Evolutionary conservation across 2,113 vertebrate species (phyloP).

Genomic region (Daubentonia madagascariensis): DNA sequence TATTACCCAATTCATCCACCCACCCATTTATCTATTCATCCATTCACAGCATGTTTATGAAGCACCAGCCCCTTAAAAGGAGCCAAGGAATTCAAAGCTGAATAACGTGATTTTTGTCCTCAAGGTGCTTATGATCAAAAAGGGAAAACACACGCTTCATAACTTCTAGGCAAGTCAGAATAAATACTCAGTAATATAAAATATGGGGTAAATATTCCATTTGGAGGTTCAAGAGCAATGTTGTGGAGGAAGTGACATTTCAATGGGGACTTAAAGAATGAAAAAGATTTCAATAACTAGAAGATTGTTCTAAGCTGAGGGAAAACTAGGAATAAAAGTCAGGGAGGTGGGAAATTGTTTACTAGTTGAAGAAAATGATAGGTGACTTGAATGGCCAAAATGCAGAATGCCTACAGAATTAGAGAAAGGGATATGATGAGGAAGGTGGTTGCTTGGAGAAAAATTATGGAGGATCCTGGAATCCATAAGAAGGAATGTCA

Average conservation of each 20-base stretch:
- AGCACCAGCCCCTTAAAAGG: neutral
- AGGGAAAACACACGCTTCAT: neutral
- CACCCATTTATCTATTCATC: neutral
- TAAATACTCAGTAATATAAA: neutral
- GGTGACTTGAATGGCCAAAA: neutral
- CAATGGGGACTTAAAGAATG: neutral
- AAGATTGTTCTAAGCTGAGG: neutral
- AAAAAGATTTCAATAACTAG: neutral
- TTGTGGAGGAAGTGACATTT: neutral
- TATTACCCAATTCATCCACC: neutral
- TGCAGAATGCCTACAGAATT: neutral
- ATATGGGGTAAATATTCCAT: neutral
- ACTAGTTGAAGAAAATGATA: neutral
- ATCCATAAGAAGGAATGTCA: neutral
- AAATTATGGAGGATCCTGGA: neutral
- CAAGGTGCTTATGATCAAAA: neutral
- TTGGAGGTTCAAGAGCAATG: neutral
- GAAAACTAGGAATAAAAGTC: neutral
- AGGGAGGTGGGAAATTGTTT: neutral
- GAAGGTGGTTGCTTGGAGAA: neutral
- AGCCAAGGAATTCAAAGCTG: neutral
- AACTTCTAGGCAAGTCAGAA: slow-evolving; percentile 7
- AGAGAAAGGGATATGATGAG: neutral
- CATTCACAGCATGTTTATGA: neutral
- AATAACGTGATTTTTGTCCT: neutral